Evolutionary conservation across 1,140 invertebrate genomes (phyloP).

Genomic region (Achatina immaculata): DNA sequence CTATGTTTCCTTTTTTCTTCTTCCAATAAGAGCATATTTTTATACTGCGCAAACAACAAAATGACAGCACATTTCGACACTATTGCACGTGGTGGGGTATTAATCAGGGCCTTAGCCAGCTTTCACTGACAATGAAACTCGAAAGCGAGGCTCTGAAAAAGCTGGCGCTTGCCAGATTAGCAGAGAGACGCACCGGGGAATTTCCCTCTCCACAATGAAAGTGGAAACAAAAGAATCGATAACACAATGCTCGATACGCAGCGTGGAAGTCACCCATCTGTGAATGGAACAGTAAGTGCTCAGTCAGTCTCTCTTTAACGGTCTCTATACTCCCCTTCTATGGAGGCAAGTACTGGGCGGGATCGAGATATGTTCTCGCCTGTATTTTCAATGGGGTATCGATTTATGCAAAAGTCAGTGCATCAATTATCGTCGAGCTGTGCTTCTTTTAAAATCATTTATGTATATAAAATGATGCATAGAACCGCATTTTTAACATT

Average conservation of each 20-base stretch:
- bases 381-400: no score
- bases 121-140: background rate
- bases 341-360: background rate
- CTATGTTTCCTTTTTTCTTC: no score
- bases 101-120: background rate
- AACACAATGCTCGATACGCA: background rate
- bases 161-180: conserved; percentile 1
- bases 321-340: no score
- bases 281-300: background rate
- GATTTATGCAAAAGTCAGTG: no score
- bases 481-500: no score
- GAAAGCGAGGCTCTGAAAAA: background rate
- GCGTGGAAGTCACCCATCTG: background rate
- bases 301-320: background rate
- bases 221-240: background rate
- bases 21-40: no score
- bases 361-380: background rate
- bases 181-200: background rate
- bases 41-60: background rate
- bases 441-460: no score
- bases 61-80: background rate
- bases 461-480: no score
- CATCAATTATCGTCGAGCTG: no score
- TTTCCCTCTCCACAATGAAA: background rate
- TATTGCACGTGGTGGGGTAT: background rate